Percentiles rank a stretch among this genome's conserved stretches.
Conservation (phyloP, 2,797 vertebrate genomes). For the Lacerta bilineata region DNA sequence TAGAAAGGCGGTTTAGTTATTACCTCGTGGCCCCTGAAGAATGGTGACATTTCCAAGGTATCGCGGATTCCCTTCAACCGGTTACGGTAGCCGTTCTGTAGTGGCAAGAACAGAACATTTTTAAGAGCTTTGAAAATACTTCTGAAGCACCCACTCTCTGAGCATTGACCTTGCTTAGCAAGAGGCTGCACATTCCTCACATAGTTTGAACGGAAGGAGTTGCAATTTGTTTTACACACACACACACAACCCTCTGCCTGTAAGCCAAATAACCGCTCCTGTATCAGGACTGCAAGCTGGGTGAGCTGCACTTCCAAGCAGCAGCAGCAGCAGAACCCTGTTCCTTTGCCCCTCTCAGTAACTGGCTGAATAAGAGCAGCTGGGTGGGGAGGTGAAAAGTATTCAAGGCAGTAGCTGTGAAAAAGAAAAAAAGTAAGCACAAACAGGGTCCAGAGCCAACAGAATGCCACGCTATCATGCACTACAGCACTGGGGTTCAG, state of each 20-base stretch:
- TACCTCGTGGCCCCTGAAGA: slow-evolving; percentile 98
- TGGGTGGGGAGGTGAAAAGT: background rate
- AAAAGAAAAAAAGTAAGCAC: background rate
- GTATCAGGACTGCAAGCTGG: background rate
- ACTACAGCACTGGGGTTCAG: background rate
- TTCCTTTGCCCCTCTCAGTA: background rate
- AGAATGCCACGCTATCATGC: too few relatives aligned
- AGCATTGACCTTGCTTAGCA: background rate
- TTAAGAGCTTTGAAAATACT: background rate
- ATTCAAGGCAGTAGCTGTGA: too few relatives aligned
- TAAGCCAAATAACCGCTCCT: background rate
- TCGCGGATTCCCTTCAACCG: slow-evolving; percentile 88
- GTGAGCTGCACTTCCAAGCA: background rate
- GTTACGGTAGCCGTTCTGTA: slow-evolving; percentile 88
- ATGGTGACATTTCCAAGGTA: slow-evolving; percentile 89
- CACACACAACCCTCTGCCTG: too few relatives aligned
- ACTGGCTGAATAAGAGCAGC: background rate
- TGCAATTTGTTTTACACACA: background rate
- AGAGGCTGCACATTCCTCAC: background rate
- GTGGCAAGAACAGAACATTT: slow-evolving; percentile 36
- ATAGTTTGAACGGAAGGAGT: background rate
- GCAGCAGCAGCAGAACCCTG: too few relatives aligned
- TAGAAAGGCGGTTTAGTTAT: background rate
- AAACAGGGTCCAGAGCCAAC: too few relatives aligned
- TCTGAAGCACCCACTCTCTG: background rate